Conservation (phyloP, 2,888 invertebrate species). For the Amiota mariae region DNA sequence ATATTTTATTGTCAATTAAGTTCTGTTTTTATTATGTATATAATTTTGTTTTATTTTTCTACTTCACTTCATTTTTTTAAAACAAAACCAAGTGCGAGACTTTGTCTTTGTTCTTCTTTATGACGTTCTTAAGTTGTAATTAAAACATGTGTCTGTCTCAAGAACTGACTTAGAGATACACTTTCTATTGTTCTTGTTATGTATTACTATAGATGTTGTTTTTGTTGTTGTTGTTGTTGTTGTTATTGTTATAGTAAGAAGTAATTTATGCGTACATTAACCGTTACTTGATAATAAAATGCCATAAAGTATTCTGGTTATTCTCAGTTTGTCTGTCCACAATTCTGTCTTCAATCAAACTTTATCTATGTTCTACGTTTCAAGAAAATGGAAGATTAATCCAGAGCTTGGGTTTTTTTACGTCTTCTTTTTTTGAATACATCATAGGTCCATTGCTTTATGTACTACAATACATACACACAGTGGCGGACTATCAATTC, state of each 20-base stretch:
- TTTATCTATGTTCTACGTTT: conserved; percentile 9
- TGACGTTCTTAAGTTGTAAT: not conserved
- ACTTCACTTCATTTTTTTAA: too few relatives aligned
- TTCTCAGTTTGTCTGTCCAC: conserved; percentile 34
- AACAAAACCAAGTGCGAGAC: too few relatives aligned
- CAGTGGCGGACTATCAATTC: too few relatives aligned
- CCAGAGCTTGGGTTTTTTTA: too few relatives aligned
- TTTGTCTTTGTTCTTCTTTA: too few relatives aligned
- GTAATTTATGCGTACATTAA: conserved; percentile 65
- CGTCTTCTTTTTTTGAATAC: too few relatives aligned
- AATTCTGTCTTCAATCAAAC: not conserved
- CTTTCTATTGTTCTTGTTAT: not conserved
- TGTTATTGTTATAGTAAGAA: conserved; percentile 37
- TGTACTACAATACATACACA: too few relatives aligned
- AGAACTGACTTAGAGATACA: not conserved
- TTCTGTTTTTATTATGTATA: too few relatives aligned
- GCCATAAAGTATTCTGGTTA: conserved; percentile 44
- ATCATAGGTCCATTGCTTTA: too few relatives aligned
- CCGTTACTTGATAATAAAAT: conserved; percentile 60
- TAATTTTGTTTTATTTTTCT: too few relatives aligned
- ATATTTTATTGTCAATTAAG: too few relatives aligned
- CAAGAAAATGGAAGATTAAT: not conserved
- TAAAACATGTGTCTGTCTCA: conserved; percentile 8
- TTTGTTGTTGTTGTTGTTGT: conserved; percentile 25
- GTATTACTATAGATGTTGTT: not conserved